Evolutionary conservation across 2,888 invertebrate species (phyloP), one percentile per base, ranked within the genome.

Genomic region (Gymnocheta viridis): DNA sequence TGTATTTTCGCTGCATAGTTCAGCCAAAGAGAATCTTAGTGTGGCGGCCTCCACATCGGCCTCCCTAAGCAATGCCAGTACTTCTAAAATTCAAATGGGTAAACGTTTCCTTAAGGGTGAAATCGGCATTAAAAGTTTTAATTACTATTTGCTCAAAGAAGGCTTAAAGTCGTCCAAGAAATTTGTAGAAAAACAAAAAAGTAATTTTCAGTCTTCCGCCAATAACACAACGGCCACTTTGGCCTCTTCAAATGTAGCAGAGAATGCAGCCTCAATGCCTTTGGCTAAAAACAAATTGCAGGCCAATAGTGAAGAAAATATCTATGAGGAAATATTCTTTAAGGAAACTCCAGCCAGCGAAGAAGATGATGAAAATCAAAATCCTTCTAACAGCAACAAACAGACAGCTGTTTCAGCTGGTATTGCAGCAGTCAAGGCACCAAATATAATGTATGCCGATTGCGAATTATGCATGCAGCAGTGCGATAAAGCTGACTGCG

Each of bases 101-200:
- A 89, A 91, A 17, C 90, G 91, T 6, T 90, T 92, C 38, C 86
- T 92, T 0, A 90, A 90, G 41, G 92, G 92, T 0, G 92, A 92
- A 86, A 92, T 92, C 29, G 92, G 92, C 74, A 92, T 92, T 10
- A 92, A 92, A 85, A 92, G 92, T 87, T 92, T 92, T 84, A 92
- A 92, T 77, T 92, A 92, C 83, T 92, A 92, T 86, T 86, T 92
- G 24, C 87, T 92, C 0, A 92, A 92, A 81, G 92, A 92, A 86
- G 92, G 92, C 4, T 82, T 92, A 6, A 92, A 91, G 82, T 91
- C 91, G 58, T 89, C 91, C 0, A 92, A 91, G 72, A 92, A 91
- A 80, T 88, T 89, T 81, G 88, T 89, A 0, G 90, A 90, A 29
- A 91, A 91, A 77, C 91, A 91, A 60, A 84, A 84, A 27, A 81